Conservation (phyloP, 37 sponge, comb jelly and placozoan genomes). For the Petrosia ficiformis region DNA sequence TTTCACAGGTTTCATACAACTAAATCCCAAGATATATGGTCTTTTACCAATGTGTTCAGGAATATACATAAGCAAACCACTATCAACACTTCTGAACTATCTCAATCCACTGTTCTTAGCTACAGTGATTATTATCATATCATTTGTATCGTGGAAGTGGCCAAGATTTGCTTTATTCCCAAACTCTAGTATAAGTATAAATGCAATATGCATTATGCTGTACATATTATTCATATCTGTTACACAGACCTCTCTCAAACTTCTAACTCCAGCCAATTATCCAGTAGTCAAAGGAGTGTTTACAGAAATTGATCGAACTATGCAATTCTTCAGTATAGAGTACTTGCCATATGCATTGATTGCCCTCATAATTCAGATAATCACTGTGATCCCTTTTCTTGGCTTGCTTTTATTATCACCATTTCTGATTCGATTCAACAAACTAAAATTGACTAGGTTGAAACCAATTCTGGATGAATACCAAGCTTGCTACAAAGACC, state of each 20-base stretch:
- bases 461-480: conserved; percentile 54
- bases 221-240: conserved; percentile 12
- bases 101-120: conserved; percentile 13
- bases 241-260: background rate
- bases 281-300: background rate
- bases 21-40: conserved; percentile 18
- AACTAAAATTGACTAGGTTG: conserved; percentile 12
- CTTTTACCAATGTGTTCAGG: conserved; percentile 7
- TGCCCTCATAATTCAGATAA: conserved; percentile 30
- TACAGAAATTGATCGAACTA: conserved; percentile 13
- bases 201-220: conserved; percentile 29
- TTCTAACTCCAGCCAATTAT: conserved; percentile 7
- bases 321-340: conserved; percentile 6
- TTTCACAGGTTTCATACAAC: conserved; percentile 15
- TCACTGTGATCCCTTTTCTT: conserved; percentile 6
- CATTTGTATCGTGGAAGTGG: background rate
- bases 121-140: background rate
- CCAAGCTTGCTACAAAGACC: conserved; percentile 36
- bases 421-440: conserved; percentile 5
- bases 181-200: background rate
- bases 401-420: conserved; percentile 27
- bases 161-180: background rate
- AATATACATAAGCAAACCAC: background rate
- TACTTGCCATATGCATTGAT: conserved; percentile 41
- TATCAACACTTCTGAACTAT: conserved; percentile 1